phyloP scores from a whole-genome alignment of 30 jellyfish, hydroid and myxozoan genomes.

The Hydra vulgaris region DNA sequence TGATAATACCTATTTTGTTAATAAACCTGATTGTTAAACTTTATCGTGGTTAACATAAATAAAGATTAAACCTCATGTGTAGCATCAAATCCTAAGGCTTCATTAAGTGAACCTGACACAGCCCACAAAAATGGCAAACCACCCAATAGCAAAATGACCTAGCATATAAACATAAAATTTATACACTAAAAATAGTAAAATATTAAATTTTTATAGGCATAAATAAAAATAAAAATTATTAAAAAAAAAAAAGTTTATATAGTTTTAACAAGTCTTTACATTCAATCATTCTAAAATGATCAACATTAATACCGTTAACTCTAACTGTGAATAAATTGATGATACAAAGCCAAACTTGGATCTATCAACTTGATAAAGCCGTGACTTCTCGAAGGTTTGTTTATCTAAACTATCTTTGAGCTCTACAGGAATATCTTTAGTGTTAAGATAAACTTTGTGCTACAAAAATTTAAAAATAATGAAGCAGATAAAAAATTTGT shows the following conservation, averaged over 20 bases:
- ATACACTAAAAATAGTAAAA: too few species aligned
- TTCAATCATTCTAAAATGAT: too few species aligned
- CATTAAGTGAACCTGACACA: constrained; percentile 40
- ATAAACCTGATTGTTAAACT: too few species aligned
- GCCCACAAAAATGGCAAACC: constrained; percentile 87
- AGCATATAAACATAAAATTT: not conserved
- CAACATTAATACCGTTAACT: constrained; percentile 82
- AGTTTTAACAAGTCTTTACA: too few species aligned
- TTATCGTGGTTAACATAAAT: too few species aligned
- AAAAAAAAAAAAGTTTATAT: too few species aligned
- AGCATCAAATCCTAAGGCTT: constrained; percentile 38
- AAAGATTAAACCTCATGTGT: constrained; percentile 95
- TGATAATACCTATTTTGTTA: too few species aligned
- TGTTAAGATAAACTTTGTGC: constrained; percentile 59
- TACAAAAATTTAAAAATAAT: constrained; percentile 4
- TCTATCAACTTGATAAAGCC: constrained; percentile 68
- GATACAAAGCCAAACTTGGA: constrained; percentile 70
- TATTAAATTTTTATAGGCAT: too few species aligned
- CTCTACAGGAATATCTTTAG: constrained; percentile 73
- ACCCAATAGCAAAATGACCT: constrained; percentile 52
- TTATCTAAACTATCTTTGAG: constrained; percentile 40
- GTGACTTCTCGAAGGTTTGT: constrained; percentile 75
- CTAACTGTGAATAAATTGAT: constrained; percentile 58
- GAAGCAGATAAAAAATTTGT: not conserved
- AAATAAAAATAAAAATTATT: too few species aligned